Evolutionary conservation across 2,888 invertebrate genomes (phyloP).

Genomic region (Polydrusus pterygomalis): DNA sequence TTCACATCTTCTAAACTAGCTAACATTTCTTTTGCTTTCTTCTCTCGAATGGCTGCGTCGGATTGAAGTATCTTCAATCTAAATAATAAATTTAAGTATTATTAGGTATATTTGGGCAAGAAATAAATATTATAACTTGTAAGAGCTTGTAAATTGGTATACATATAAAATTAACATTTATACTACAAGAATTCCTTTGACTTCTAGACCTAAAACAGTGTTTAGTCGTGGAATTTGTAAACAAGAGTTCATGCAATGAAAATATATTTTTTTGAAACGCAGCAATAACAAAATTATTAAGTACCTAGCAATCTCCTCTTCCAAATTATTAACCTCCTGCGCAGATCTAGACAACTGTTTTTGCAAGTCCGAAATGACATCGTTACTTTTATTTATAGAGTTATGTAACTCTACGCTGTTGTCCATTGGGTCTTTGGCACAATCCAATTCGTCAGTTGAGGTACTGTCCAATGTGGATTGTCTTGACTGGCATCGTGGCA

Average conservation of each 20-base stretch:
- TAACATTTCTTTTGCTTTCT: conserved; percentile 85
- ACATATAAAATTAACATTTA: too few relatives aligned
- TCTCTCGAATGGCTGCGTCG: conserved; percentile 82
- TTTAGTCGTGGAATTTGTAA: too few relatives aligned
- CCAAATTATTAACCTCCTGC: conserved; percentile 79
- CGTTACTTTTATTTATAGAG: conserved; percentile 79
- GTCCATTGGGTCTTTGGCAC: conserved; percentile 64
- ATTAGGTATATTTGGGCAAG: conserved; percentile 1
- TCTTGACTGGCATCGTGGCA: conserved; percentile 71
- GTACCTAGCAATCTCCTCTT: conserved; percentile 80
- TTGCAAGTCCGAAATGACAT: conserved; percentile 82
- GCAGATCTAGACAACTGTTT: conserved; percentile 80
- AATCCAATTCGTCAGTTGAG: conserved; percentile 76
- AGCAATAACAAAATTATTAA: conserved; percentile 8
- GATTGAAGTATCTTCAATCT: conserved; percentile 81
- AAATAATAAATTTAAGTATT: conserved; percentile 46
- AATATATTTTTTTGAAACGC: too few relatives aligned
- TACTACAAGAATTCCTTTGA: too few relatives aligned
- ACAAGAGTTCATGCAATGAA: too few relatives aligned
- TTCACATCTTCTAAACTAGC: conserved; percentile 85
- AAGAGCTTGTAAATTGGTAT: too few relatives aligned
- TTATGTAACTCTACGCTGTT: conserved; percentile 63
- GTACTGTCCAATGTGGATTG: conserved; percentile 80
- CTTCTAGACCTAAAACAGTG: too few relatives aligned
- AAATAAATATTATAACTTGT: too few relatives aligned